These are phyloP conservation scores for Temnothorax ravouxi DNA, from an alignment of 2,888 invertebrate species.

Conservation along the genomic window DNA sequence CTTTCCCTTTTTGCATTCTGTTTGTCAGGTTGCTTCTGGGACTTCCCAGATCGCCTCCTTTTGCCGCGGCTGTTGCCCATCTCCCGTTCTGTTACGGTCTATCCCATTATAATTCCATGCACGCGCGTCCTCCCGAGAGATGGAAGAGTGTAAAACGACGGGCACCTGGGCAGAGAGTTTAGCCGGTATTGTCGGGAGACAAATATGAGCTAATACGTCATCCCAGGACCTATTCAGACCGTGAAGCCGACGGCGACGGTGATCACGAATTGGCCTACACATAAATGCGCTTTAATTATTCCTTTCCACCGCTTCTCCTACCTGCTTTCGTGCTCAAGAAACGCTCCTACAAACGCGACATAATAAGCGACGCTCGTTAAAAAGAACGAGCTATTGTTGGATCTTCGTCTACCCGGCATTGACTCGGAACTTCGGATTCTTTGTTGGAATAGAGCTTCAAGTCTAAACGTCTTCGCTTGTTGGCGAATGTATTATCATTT, in stretches of 20 bases:
- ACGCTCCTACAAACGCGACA: slow-evolving; percentile 54
- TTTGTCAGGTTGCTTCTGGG: slow-evolving; percentile 65
- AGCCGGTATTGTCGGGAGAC: slow-evolving; percentile 83
- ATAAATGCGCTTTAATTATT: slow-evolving; percentile 85
- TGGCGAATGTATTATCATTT: slow-evolving; percentile 3
- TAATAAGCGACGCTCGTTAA: slow-evolving; percentile 57
- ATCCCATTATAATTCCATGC: slow-evolving; percentile 78
- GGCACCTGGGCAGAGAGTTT: slow-evolving; percentile 83
- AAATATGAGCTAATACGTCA: slow-evolving; percentile 86
- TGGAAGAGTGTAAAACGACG: slow-evolving; percentile 82
- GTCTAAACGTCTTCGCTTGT: neutral
- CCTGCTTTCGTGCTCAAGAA: slow-evolving; percentile 48
- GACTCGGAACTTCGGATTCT: slow-evolving; percentile 42
- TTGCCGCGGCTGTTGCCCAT: slow-evolving; percentile 47
- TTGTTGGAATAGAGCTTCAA: slow-evolving; percentile 22
- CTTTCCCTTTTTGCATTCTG: slow-evolving; percentile 1
- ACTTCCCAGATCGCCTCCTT: slow-evolving; percentile 57
- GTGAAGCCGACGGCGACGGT: slow-evolving; percentile 78
- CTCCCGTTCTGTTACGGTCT: slow-evolving; percentile 73
- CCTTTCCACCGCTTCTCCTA: slow-evolving; percentile 60
- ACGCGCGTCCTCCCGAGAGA: slow-evolving; percentile 76
- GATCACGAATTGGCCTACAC: slow-evolving; percentile 82
- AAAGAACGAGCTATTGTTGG: slow-evolving; percentile 53
- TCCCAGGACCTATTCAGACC: slow-evolving; percentile 80
- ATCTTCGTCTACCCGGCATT: slow-evolving; percentile 46